A percentile compares a stretch with the other conserved stretches of the same genome.
Conservation (phyloP, 2,888 invertebrate genomes). For the Zaprionus bogoriensis region DNA sequence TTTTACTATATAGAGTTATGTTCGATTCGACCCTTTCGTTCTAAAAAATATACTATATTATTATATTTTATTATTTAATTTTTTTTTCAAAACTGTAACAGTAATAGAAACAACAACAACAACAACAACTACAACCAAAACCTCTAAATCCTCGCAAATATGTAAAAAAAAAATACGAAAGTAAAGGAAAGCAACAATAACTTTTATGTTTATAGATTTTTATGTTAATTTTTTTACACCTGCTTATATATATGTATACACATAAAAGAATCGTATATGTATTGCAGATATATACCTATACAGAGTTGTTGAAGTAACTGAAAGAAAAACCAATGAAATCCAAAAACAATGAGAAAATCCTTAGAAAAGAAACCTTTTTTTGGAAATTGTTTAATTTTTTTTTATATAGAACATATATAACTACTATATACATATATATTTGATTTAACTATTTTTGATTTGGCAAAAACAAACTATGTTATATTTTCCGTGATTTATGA, state of each 20-base stretch:
- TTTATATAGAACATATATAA: neutral
- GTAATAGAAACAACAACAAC: constrained; percentile 18
- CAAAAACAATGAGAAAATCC: constrained; percentile 40
- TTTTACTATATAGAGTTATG: constrained; percentile 9
- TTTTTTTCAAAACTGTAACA: constrained; percentile 27
- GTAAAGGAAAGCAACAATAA: constrained; percentile 15
- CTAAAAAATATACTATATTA: constrained; percentile 16
- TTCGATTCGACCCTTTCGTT: constrained; percentile 17
- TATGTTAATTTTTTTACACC: constrained; percentile 44
- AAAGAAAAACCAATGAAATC: constrained; percentile 49
- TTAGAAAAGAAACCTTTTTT: constrained; percentile 32
- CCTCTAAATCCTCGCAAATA: constrained; percentile 76
- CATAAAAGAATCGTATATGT: constrained; percentile 5
- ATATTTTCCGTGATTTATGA: constrained; percentile 29
- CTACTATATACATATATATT: constrained; percentile 4
- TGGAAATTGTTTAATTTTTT: constrained; percentile 32
- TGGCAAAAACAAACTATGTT: constrained; percentile 38
- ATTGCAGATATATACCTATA: constrained; percentile 34
- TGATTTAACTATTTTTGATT: constrained; percentile 37
- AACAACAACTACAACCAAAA: constrained; percentile 66
- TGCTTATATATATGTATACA: constrained; percentile 28
- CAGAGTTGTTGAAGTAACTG: constrained; percentile 50
- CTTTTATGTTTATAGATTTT: constrained; percentile 57
- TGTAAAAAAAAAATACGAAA: constrained; percentile 32
- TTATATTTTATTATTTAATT: constrained; percentile 14